These are phyloP conservation scores for Acrobasis consociella DNA, from an alignment of 2,888 invertebrate genomes.

Conservation along the genomic window DNA sequence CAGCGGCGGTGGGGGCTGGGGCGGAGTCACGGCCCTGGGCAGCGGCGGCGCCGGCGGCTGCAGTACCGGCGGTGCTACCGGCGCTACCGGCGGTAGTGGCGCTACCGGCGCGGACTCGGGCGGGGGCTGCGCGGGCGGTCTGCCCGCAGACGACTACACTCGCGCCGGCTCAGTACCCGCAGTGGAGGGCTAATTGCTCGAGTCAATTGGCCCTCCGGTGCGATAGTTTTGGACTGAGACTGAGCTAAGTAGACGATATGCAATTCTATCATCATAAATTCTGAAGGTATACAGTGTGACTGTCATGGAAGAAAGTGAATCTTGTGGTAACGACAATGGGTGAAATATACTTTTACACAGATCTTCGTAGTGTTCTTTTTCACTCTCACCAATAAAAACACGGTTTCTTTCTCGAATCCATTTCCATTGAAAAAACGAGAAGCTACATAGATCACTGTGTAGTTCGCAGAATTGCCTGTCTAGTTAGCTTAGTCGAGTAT, in stretches of 20 bases:
- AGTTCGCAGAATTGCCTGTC: background rate
- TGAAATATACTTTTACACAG: too few relatives aligned
- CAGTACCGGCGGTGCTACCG: slow-evolving; percentile 67
- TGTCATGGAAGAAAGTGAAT: too few relatives aligned
- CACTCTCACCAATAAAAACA: too few relatives aligned
- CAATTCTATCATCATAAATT: background rate
- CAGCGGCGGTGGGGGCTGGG: slow-evolving; percentile 32
- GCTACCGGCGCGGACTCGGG: slow-evolving; percentile 28
- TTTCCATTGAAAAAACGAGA: too few relatives aligned
- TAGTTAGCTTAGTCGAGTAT: background rate
- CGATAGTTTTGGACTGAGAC: background rate
- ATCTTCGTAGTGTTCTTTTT: too few relatives aligned
- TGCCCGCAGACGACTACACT: slow-evolving; percentile 66
- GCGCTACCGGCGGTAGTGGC: slow-evolving; percentile 56
- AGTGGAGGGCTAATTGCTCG: slow-evolving; percentile 52
- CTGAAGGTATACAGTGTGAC: too few relatives aligned
- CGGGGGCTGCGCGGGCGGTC: slow-evolving; percentile 48
- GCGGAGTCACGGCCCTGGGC: slow-evolving; percentile 21
- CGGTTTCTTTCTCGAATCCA: too few relatives aligned
- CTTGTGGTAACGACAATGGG: too few relatives aligned
- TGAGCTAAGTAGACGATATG: background rate
- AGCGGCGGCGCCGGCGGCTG: slow-evolving; percentile 16
- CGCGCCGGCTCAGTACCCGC: slow-evolving; percentile 62
- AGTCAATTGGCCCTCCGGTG: slow-evolving; percentile 57
- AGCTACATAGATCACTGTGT: too few relatives aligned